Evolutionary conservation across 2,113 vertebrate species (phyloP), one percentile per base, ranked within the genome.

Genomic region (Collichthys lucidus): DNA sequence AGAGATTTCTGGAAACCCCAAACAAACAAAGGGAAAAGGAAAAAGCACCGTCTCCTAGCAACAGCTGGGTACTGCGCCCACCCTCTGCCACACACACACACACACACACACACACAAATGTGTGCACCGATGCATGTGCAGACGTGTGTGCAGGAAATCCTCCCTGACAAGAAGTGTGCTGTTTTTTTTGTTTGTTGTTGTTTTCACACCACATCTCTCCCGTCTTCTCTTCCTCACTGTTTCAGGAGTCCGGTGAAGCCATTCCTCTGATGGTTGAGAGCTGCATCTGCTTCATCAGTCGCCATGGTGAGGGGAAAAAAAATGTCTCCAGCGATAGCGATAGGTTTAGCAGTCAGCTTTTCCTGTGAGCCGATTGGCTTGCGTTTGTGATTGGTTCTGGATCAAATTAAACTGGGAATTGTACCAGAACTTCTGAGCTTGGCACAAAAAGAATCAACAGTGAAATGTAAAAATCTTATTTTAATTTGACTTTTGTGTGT

Each of bases 241-340:
- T 80, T 73, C 82, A 99, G 98, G 97, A 98, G 72, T 96, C 95
- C 19, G 96, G 94, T 35, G 98, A 99, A 50, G 93, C 96, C 80
- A 99, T 99, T 88, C 98, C 98, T 35, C 94, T 99, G 84, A 98
- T 99, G 68, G 97, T 99, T 47, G 97, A 98, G 94, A 99, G 98
- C 95, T 99, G 98, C 91, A 98, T 99, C 88, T 94, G 97, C 2
- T 99, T 99, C 94, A 98, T 99, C 92, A 99, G 97, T 95, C 96
- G 96, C 77, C 97, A 99, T 0, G 98, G 98, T 99, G 95, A 94
- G 97, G 49, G 78, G 35, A 9, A 72, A 49, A 74, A 26, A 26
- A 26, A 26, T 26, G 26, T 26, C 26, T 80, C 76, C 72, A 8
- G 31, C 47, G 42, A 72, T 26, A 74, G 72, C 53, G 50, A 89